Evolutionary conservation across 1,140 invertebrate genomes (phyloP).

Genomic region (Ooceraea biroi): DNA sequence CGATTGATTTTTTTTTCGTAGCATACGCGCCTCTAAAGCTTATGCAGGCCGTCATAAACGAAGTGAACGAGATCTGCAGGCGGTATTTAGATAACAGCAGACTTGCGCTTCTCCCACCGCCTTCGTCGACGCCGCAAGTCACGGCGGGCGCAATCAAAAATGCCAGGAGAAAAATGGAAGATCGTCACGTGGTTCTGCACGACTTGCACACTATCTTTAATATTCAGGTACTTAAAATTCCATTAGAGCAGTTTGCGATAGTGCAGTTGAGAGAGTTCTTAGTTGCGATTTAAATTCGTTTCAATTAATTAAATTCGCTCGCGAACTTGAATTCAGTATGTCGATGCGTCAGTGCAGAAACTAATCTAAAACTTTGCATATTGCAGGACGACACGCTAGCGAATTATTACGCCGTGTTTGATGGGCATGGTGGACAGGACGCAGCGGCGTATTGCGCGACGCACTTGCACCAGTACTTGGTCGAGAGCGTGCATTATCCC

Average conservation of each 20-base stretch:
- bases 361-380: conserved; percentile 17
- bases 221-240: conserved; percentile 83
- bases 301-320: not conserved
- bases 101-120: conserved; percentile 86
- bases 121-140: conserved; percentile 85
- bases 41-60: conserved; percentile 90
- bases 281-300: conserved; percentile 16
- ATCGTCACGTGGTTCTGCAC: conserved; percentile 92
- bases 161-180: conserved; percentile 94
- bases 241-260: not conserved
- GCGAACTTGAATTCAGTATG: not conserved
- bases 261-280: not conserved
- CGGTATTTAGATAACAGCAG: conserved; percentile 89
- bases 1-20: conserved; percentile 83
- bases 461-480: conserved; percentile 95
- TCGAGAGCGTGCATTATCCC: conserved; percentile 90
- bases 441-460: conserved; percentile 95
- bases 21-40: conserved; percentile 90
- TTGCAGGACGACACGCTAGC: conserved; percentile 87
- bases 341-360: not conserved
- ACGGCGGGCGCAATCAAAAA: conserved; percentile 92
- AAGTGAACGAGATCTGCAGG: conserved; percentile 90
- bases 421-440: conserved; percentile 97
- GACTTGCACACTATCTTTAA: conserved; percentile 90
- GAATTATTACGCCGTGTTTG: conserved; percentile 97